phyloP scores from a whole-genome alignment of 2,888 invertebrate genomes.

The Clepsis dumicolana region DNA sequence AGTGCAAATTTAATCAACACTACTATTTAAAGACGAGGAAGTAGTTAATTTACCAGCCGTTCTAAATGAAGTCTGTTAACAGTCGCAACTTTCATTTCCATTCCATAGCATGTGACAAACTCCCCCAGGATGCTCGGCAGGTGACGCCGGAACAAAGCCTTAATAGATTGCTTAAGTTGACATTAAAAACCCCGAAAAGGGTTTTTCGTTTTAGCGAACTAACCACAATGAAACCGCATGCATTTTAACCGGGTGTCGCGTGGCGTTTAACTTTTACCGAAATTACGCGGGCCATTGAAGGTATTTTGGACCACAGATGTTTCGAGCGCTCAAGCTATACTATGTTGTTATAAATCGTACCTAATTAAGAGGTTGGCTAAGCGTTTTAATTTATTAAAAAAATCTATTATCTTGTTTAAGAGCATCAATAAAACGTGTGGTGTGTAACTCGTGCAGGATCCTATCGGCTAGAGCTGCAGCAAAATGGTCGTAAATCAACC shows the following conservation, averaged over 20 bases:
- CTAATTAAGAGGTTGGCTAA: slow-evolving; percentile 28
- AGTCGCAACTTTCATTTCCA: slow-evolving; percentile 54
- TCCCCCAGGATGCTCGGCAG: slow-evolving; percentile 58
- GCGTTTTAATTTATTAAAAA: slow-evolving; percentile 13
- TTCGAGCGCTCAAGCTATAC: not conserved
- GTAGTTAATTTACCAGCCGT: slow-evolving; percentile 39
- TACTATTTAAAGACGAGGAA: not conserved
- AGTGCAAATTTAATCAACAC: not conserved
- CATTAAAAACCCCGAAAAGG: slow-evolving; percentile 65
- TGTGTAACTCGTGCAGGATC: slow-evolving; percentile 56
- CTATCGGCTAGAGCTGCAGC: slow-evolving; percentile 60
- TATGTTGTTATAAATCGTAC: slow-evolving; percentile 3
- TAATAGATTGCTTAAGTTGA: slow-evolving; percentile 71
- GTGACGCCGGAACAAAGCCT: slow-evolving; percentile 70
- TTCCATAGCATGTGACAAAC: slow-evolving; percentile 57
- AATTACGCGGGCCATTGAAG: slow-evolving; percentile 63
- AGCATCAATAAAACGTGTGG: slow-evolving; percentile 65
- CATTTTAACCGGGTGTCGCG: slow-evolving; percentile 71
- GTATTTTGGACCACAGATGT: slow-evolving; percentile 52
- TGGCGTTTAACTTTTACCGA: slow-evolving; percentile 60
- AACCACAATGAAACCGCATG: slow-evolving; percentile 80
- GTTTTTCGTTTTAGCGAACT: slow-evolving; percentile 64
- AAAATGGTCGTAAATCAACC: slow-evolving; percentile 72
- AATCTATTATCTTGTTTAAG: slow-evolving; percentile 54
- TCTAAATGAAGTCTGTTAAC: slow-evolving; percentile 15